phyloP scores from a whole-genome alignment of 2,888 invertebrate species.

The Eupithecia exiguata region DNA sequence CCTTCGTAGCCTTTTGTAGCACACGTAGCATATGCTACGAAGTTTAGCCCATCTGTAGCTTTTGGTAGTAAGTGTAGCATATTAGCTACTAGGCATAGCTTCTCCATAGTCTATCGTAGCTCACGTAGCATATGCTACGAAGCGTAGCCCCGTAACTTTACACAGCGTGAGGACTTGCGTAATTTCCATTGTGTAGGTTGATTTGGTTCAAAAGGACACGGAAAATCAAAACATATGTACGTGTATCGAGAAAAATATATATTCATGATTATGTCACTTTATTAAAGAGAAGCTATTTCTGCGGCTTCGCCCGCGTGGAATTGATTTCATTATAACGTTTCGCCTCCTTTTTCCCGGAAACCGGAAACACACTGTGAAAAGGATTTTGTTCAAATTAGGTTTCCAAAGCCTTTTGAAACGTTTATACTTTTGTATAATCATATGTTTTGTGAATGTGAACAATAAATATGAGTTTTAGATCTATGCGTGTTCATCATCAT shows the following conservation, averaged over 20 bases:
- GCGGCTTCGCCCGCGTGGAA: no score
- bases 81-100: not conserved
- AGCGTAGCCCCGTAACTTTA: not conserved
- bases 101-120: not conserved
- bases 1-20: not conserved
- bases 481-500: no score
- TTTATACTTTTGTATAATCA: not conserved
- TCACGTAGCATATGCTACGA: not conserved
- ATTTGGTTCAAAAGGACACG: not conserved
- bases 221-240: no score
- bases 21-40: not conserved
- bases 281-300: no score
- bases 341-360: conserved; percentile 48
- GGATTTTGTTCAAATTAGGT: conserved; percentile 52
- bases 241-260: no score
- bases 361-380: conserved; percentile 53
- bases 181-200: not conserved
- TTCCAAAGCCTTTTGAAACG: conserved; percentile 41
- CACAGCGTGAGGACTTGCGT: not conserved
- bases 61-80: no score
- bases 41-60: no score
- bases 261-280: no score
- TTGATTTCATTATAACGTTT: no score
- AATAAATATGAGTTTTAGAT: not conserved
- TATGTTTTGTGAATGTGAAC: not conserved